Percentiles rank a stretch among this genome's conserved stretches.
Conservation (phyloP, 2,113 vertebrate genomes). For the Mesoclemmys tuberculata region DNA sequence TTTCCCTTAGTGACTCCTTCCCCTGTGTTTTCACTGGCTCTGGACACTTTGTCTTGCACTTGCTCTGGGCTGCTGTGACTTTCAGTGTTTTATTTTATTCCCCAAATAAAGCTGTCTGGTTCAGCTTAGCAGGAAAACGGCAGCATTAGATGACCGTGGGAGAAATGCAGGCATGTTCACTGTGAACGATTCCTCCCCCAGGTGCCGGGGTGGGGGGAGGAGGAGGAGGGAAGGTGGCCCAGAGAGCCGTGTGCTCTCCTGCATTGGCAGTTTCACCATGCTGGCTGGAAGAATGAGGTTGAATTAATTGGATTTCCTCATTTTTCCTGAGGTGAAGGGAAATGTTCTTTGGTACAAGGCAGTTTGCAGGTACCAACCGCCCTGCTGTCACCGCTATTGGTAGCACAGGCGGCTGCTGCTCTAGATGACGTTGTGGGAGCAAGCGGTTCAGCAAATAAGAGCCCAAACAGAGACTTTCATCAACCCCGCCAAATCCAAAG, state of each 20-base stretch:
- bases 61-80: neutral
- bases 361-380: neutral
- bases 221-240: neutral
- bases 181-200: neutral
- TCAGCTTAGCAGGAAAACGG: neutral
- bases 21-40: neutral
- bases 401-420: neutral
- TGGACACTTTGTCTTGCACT: neutral
- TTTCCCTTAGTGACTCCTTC: neutral
- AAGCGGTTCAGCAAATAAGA: neutral
- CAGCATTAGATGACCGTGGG: neutral
- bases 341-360: neutral
- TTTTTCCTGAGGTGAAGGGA: neutral
- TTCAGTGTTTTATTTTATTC: neutral
- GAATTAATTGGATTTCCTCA: rapidly evolving
- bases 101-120: neutral
- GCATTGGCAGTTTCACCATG: neutral
- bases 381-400: neutral
- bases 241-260: neutral
- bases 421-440: neutral
- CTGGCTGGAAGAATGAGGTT: neutral
- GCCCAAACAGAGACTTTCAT: neutral
- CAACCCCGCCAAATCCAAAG: neutral
- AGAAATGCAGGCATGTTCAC: neutral
- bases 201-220: neutral